phyloP scores from a whole-genome alignment of 92 coral and sea anemone species.

The Desmophyllum pertusum region DNA sequence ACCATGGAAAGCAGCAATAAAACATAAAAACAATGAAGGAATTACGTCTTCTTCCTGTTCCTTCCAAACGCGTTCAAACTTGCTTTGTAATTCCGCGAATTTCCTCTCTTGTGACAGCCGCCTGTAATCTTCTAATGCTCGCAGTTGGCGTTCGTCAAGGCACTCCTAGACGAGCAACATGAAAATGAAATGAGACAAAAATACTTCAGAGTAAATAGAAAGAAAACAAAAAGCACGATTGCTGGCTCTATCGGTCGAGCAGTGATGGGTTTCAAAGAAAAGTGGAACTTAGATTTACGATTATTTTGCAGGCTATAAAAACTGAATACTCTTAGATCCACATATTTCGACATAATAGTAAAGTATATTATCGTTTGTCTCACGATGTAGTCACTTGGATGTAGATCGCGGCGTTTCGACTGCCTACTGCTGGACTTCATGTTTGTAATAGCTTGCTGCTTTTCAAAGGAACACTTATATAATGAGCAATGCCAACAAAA shows the following conservation, averaged over 20 bases:
- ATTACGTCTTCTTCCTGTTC: constrained; percentile 73
- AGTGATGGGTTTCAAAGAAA: no score
- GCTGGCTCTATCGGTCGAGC: background rate
- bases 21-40: background rate
- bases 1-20: no score
- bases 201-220: background rate
- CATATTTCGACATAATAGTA: no score
- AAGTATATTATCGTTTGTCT: no score
- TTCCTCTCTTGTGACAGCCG: constrained; percentile 68
- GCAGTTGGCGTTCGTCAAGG: constrained; percentile 78
- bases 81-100: constrained; percentile 73
- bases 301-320: no score
- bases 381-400: no score
- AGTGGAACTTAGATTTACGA: no score
- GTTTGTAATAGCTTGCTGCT: background rate
- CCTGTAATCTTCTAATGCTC: constrained; percentile 71
- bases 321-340: no score
- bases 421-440: no score
- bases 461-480: background rate
- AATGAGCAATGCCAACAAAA: no score
- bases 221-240: background rate
- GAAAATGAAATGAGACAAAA: background rate
- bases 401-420: no score
- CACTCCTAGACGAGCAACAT: constrained; percentile 52
- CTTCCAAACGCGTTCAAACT: constrained; percentile 85